Conservation (phyloP, 2,797 vertebrate species). For the Emydoidea blandingii region DNA sequence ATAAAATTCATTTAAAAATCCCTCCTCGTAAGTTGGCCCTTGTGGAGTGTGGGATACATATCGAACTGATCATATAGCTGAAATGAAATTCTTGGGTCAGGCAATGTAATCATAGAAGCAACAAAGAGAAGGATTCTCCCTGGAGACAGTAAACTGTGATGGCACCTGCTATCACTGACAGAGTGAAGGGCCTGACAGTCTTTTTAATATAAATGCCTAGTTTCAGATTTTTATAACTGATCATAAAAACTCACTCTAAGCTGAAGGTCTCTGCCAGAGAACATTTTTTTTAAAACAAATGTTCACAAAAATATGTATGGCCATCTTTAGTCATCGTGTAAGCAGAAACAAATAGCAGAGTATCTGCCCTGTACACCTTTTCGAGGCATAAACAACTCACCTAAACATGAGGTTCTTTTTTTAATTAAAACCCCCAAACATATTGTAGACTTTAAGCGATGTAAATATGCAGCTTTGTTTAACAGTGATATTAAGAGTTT, state of each 20-base stretch:
- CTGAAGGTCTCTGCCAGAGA: not conserved
- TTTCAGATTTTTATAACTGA: not conserved
- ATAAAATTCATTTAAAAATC: not conserved
- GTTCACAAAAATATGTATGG: not conserved
- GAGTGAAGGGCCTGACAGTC: not conserved
- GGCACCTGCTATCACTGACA: not conserved
- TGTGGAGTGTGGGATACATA: not conserved
- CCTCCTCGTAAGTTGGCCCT: not conserved
- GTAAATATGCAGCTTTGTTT: not conserved
- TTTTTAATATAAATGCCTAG: not conserved
- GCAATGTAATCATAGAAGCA: not conserved
- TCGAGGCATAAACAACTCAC: not conserved
- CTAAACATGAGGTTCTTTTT: not conserved
- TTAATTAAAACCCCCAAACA: not conserved
- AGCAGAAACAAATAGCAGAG: not conserved
- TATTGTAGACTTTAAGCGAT: not conserved
- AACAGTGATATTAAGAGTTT: not conserved
- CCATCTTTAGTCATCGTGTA: not conserved
- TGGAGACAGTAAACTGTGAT: not conserved
- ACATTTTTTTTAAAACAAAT: not conserved
- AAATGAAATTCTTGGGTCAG: not conserved
- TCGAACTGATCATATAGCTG: not conserved
- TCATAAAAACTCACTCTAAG: not conserved
- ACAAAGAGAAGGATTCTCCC: not conserved
- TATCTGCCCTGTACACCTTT: not conserved